These are phyloP conservation scores for Falcunculus frontatus DNA, from an alignment of 2,113 vertebrate species.

Conservation along the genomic window DNA sequence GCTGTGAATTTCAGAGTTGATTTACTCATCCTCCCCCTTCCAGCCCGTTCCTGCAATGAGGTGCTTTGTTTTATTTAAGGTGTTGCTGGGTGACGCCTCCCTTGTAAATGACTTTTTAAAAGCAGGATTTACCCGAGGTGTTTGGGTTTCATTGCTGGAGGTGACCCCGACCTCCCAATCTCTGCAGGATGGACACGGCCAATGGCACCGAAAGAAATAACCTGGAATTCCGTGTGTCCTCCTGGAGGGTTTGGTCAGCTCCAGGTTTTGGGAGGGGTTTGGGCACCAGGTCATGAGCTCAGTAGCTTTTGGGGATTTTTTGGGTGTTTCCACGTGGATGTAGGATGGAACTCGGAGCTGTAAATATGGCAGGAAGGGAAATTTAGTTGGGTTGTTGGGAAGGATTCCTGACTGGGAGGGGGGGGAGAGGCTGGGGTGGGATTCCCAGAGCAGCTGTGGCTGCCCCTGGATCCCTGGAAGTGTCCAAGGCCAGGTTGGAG, in stretches of 20 bases:
- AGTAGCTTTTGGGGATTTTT: rapidly evolving
- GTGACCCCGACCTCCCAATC: neutral
- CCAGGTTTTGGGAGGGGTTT: neutral
- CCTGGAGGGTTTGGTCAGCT: neutral
- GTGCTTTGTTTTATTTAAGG: neutral
- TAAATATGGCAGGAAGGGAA: rapidly evolving
- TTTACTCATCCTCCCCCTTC: neutral
- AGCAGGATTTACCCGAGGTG: neutral
- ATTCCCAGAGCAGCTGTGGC: neutral
- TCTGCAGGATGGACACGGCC: too few relatives aligned
- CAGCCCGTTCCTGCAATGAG: neutral
- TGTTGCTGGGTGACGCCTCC: neutral
- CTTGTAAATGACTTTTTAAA: neutral
- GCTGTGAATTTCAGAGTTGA: neutral
- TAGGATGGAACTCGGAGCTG: neutral
- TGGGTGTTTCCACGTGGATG: neutral
- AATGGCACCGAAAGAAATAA: too few relatives aligned
- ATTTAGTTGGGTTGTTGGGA: neutral
- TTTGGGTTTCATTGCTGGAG: neutral
- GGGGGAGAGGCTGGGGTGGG: neutral
- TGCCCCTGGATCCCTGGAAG: neutral
- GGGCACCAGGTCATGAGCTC: neutral
- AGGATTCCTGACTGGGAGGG: neutral
- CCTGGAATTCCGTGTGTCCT: neutral
- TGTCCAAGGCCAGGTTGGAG: neutral